phyloP scores from a whole-genome alignment of 2,113 vertebrate genomes.

The Bambusicola thoracicus region DNA sequence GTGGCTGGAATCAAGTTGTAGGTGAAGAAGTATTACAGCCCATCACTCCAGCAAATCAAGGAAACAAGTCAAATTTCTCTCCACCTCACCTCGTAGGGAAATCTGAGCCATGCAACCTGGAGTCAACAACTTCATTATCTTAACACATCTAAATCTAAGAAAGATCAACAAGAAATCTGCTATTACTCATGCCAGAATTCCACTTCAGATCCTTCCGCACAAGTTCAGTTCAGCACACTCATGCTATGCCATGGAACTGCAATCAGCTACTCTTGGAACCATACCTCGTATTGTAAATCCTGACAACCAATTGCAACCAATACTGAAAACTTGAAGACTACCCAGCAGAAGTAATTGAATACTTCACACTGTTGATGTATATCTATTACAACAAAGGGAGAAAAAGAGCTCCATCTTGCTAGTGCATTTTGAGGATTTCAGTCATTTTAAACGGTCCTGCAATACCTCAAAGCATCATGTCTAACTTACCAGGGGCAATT shows the following conservation, averaged over 20 bases:
- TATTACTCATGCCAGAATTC: neutral
- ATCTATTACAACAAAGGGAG: neutral
- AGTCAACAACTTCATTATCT: neutral
- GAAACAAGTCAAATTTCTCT: neutral
- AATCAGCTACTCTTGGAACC: neutral
- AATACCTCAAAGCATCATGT: neutral
- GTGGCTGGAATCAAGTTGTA: neutral
- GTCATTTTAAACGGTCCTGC: neutral
- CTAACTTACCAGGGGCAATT: neutral
- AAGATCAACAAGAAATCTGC: neutral
- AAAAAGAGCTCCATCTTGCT: neutral
- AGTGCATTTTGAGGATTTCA: neutral
- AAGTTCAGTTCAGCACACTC: neutral
- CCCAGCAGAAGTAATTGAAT: neutral
- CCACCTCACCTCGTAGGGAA: neutral
- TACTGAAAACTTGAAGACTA: neutral
- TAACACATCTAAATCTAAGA: neutral
- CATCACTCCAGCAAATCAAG: neutral
- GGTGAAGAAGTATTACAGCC: neutral
- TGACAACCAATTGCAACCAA: neutral
- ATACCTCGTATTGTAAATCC: neutral
- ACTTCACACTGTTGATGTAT: neutral
- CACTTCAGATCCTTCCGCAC: neutral
- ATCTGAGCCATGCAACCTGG: neutral
- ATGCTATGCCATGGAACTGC: neutral